Conservation (phyloP, 2,888 invertebrate genomes). For the Drosophila leonis region DNA sequence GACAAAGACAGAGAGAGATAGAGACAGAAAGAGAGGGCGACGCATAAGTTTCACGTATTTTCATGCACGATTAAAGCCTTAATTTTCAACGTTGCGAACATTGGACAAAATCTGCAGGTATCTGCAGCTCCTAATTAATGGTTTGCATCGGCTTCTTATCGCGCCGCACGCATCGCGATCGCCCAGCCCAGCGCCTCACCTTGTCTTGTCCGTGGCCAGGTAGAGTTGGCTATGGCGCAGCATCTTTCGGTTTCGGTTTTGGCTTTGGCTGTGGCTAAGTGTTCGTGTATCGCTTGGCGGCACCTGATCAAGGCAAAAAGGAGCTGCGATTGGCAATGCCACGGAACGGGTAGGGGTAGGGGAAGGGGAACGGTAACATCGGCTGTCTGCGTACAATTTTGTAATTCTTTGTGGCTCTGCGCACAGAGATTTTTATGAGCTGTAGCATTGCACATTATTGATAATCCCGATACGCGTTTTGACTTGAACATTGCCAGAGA, state of each 20-base stretch:
- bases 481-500: conserved; percentile 51
- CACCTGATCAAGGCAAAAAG: conserved; percentile 72
- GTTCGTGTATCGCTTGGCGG: conserved; percentile 68
- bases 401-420: conserved; percentile 59
- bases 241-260: conserved; percentile 37
- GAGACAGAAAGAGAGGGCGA: conserved; percentile 24
- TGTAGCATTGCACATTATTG: conserved; percentile 78
- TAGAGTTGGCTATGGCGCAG: not conserved
- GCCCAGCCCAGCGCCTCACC: conserved; percentile 20
- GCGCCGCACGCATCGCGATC: conserved; percentile 78
- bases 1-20: not conserved
- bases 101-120: conserved; percentile 66
- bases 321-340: conserved; percentile 31
- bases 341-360: not conserved
- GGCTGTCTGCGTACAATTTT: conserved; percentile 68
- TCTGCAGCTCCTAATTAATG: conserved; percentile 80
- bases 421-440: conserved; percentile 68
- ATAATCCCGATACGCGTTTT: conserved; percentile 73
- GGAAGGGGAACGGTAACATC: not conserved
- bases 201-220: not conserved
- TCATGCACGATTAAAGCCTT: conserved; percentile 82
- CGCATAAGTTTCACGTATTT: conserved; percentile 78
- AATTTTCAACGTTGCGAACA: conserved; percentile 62
- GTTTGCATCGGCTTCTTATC: conserved; percentile 79
- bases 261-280: conserved; percentile 67